phyloP scores from a whole-genome alignment of 2,797 vertebrate genomes.

The Alfaro cultratus region DNA sequence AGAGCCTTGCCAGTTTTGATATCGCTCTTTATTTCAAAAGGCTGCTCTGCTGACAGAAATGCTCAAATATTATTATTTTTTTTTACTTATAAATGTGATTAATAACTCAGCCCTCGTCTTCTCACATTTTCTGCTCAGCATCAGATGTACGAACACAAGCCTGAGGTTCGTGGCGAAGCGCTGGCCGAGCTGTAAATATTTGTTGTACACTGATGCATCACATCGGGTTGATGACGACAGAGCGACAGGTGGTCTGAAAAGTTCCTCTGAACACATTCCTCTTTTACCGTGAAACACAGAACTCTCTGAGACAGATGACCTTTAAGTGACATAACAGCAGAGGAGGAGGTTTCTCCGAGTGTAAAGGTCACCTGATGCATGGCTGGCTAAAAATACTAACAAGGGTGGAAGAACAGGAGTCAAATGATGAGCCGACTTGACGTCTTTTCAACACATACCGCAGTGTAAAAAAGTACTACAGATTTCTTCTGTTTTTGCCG shows the following conservation, averaged over 20 bases:
- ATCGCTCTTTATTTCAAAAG: conserved; percentile 10
- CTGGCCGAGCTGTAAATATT: conserved; percentile 35
- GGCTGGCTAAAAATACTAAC: conserved; percentile 34
- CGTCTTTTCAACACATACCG: not conserved
- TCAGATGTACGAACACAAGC: conserved; percentile 13
- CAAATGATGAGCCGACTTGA: not conserved
- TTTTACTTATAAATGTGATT: conserved; percentile 30
- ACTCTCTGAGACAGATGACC: conserved; percentile 60
- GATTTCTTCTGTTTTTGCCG: not conserved
- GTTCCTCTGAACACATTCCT: conserved; percentile 42
- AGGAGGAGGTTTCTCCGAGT: conserved; percentile 42
- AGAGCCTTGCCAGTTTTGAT: conserved; percentile 24
- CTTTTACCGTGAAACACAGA: conserved; percentile 35
- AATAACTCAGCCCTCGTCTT: conserved; percentile 10
- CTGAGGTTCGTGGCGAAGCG: conserved; percentile 14
- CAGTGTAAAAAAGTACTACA: not conserved
- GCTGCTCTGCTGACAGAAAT: conserved; percentile 10
- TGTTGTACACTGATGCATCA: conserved; percentile 20
- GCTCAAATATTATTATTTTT: not conserved
- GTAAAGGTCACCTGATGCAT: conserved; percentile 61
- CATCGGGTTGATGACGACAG: conserved; percentile 34
- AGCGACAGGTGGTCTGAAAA: conserved; percentile 58
- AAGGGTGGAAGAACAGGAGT: conserved; percentile 12
- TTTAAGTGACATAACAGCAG: conserved; percentile 55
- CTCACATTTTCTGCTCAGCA: not conserved